Percentiles rank a stretch among this genome's conserved stretches.
Evolutionary conservation across 2,113 vertebrate species (phyloP).

Genomic region (Terrapene triunguis): DNA sequence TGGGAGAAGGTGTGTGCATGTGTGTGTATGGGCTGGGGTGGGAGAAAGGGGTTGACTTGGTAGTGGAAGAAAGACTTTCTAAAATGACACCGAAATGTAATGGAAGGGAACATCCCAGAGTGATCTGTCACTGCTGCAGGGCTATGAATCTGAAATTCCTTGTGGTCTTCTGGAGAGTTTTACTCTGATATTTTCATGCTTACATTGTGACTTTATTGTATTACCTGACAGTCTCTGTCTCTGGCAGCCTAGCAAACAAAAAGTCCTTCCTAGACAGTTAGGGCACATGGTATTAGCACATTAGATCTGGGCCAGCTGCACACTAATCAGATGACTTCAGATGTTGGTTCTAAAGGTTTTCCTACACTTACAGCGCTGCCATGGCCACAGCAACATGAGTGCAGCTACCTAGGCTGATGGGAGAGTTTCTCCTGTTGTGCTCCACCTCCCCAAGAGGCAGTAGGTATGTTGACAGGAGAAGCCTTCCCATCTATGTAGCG

Average conservation of each 20-base stretch:
- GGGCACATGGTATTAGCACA: neutral
- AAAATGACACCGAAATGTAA: neutral
- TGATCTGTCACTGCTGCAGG: neutral
- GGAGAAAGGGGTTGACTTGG: neutral
- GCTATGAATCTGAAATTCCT: neutral
- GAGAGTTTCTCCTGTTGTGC: neutral
- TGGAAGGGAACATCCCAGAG: accelerated
- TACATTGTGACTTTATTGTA: neutral
- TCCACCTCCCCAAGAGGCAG: neutral
- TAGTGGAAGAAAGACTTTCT: neutral
- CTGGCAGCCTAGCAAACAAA: neutral
- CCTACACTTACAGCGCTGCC: neutral
- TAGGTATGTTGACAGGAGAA: neutral
- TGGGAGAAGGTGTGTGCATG: neutral
- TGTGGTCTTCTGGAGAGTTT: neutral
- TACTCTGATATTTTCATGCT: neutral
- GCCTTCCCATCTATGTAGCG: neutral
- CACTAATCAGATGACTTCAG: slow-evolving; percentile 34
- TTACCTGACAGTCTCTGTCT: neutral
- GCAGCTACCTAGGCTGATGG: too few species aligned
- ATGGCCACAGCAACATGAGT: too few species aligned
- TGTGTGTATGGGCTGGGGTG: neutral
- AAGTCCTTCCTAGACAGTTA: neutral
- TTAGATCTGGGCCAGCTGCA: slow-evolving; percentile 21
- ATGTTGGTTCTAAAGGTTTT: slow-evolving; percentile 29